Conservation (phyloP, 1,140 invertebrate genomes). For the Drosophila bipectinata region DNA sequence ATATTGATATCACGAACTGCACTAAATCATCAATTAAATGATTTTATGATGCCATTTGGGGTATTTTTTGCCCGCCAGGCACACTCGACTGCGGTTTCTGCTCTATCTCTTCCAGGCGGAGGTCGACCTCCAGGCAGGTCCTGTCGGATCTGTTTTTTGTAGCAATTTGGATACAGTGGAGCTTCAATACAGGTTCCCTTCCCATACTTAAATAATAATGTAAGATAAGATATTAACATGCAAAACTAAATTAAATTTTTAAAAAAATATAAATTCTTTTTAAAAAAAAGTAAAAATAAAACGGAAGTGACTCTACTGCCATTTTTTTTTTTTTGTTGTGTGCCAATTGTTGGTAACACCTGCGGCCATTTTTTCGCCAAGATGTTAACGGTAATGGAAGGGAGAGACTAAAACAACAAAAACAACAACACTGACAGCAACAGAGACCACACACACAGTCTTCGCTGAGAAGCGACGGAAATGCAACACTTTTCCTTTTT, state of each 20-base stretch:
- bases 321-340: background rate
- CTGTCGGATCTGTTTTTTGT: background rate
- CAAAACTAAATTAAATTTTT: too few species aligned
- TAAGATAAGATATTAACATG: too few species aligned
- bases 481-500: constrained; percentile 76
- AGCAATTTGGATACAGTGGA: background rate
- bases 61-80: constrained; percentile 14
- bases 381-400: constrained; percentile 3
- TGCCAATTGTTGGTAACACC: constrained; percentile 18
- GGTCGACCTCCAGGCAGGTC: too few species aligned
- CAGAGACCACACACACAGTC: background rate
- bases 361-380: constrained; percentile 12
- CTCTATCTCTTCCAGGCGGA: background rate
- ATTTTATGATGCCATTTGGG: constrained; percentile 66
- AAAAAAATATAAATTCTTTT: background rate
- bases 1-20: constrained; percentile 67
- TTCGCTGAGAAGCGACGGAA: constrained; percentile 42
- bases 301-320: background rate
- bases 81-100: constrained; percentile 14
- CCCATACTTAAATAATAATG: too few species aligned
- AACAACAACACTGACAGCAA: background rate
- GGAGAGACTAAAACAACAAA: constrained; percentile 6
- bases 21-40: constrained; percentile 70
- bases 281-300: background rate
- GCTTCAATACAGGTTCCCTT: background rate